Evolutionary conservation across 2,797 vertebrate genomes (phyloP).

Genomic region (Galaxias olidus): DNA sequence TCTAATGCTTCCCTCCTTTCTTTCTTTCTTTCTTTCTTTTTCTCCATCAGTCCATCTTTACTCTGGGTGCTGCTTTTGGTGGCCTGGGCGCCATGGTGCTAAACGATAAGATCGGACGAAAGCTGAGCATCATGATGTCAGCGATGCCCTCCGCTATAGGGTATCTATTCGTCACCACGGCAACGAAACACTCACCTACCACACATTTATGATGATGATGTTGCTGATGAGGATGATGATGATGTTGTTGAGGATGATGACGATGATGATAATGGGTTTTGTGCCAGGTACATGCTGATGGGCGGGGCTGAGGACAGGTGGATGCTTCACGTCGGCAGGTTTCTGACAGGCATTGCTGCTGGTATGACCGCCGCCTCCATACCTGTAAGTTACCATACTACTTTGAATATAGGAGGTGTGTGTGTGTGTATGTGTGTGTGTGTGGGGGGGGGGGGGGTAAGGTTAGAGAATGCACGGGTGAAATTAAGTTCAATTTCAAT

Average conservation of each 20-base stretch:
- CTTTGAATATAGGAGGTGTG: background rate
- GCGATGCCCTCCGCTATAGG: slow-evolving; percentile 81
- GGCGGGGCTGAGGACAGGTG: slow-evolving; percentile 76
- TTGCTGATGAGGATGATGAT: background rate
- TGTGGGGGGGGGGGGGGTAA: no score
- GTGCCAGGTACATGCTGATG: slow-evolving; percentile 79
- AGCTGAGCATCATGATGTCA: slow-evolving; percentile 91
- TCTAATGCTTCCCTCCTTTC: no score
- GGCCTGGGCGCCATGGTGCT: slow-evolving; percentile 90
- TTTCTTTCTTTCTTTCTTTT: background rate
- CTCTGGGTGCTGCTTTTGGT: slow-evolving; percentile 82
- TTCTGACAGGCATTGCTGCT: slow-evolving; percentile 86
- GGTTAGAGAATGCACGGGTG: no score
- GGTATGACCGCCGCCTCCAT: slow-evolving; percentile 90
- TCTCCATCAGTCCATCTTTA: slow-evolving; percentile 81
- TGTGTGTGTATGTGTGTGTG: no score
- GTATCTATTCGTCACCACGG: slow-evolving; percentile 17
- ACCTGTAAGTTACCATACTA: slow-evolving; percentile 78
- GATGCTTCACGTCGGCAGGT: slow-evolving; percentile 88
- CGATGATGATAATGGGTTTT: background rate
- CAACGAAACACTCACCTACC: background rate
- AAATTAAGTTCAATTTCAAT: no score
- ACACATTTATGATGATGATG: background rate
- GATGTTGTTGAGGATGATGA: background rate
- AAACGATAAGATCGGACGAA: slow-evolving; percentile 89